Evolutionary conservation across 1,140 invertebrate genomes (phyloP).

Genomic region (Lepidostoma basale): DNA sequence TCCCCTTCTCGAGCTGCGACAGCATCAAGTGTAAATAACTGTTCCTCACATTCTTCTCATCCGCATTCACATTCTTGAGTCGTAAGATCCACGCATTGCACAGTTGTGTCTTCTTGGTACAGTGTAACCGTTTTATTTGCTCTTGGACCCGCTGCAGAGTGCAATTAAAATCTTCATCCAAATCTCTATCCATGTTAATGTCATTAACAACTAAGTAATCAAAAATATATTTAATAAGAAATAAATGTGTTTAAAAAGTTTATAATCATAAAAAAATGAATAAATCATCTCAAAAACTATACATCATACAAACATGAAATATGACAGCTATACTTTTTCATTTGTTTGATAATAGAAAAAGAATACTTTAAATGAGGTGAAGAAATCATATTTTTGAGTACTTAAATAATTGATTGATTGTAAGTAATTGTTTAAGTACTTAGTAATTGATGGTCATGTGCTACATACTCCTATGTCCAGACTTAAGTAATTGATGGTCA

Average conservation of each 20-base stretch:
- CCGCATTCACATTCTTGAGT: neutral
- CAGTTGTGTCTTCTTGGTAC: neutral
- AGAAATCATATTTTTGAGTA: too few species aligned
- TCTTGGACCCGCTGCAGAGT: neutral
- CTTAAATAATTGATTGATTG: too few species aligned
- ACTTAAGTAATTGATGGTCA: too few species aligned
- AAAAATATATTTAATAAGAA: conserved; percentile 2
- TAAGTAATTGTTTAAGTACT: too few species aligned
- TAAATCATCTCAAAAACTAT: conserved; percentile 20
- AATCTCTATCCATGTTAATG: neutral
- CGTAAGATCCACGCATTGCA: neutral
- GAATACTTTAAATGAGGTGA: too few species aligned
- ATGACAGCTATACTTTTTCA: conserved; percentile 11
- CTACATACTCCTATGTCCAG: too few species aligned
- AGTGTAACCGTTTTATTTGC: neutral
- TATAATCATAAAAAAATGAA: conserved; percentile 8
- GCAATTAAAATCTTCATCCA: neutral
- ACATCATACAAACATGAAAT: conserved; percentile 4
- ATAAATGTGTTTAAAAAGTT: conserved; percentile 5
- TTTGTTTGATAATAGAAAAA: neutral
- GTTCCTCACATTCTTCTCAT: conserved; percentile 14
- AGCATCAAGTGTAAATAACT: neutral
- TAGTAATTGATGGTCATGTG: too few species aligned
- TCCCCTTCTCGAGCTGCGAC: neutral
- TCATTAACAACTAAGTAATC: neutral